Conservation (phyloP, 2,113 vertebrate species). For the chimpanzee (Pan troglodytes) region NHGRI_mPanTro3-v2.1_pri NC_072413.2:20103501-20104000, state of each 20-base stretch:
- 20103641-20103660: background rate
- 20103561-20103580: background rate
- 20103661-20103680: background rate
- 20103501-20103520: background rate
- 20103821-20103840: background rate
- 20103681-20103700: background rate
- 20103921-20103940: background rate
- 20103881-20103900: background rate
- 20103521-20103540: background rate
- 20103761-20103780: background rate
- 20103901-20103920: background rate
- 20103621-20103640: background rate
- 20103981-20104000: background rate
- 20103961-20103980: background rate
- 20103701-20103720: background rate
- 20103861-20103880: background rate
- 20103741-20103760: background rate
- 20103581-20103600: background rate
- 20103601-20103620: background rate
- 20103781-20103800: background rate
- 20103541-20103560: background rate
- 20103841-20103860: background rate
- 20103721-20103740: background rate
- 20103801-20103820: background rate
- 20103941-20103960: background rate